A percentile compares a stretch with the other conserved stretches of the same genome.
Evolutionary conservation across 1,140 invertebrate species (phyloP).

Genomic region (Euura lappo): DNA sequence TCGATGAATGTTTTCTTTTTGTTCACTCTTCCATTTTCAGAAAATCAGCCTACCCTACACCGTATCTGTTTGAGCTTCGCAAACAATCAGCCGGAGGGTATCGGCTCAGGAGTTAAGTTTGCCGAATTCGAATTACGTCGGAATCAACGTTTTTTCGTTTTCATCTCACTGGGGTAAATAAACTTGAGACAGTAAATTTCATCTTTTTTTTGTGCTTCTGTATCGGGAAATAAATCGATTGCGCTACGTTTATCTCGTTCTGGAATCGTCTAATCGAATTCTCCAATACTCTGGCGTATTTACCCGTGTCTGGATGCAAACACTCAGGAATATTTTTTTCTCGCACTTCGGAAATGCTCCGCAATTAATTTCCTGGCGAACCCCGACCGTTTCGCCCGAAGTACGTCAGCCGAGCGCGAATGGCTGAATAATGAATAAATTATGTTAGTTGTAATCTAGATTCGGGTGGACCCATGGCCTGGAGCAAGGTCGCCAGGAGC

Average conservation of each 20-base stretch:
- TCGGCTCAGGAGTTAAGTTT: neutral
- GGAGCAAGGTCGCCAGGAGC: neutral
- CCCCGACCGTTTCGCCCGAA: too few species aligned
- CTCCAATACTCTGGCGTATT: too few species aligned
- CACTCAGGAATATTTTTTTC: too few species aligned
- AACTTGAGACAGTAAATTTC: neutral
- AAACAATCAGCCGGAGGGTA: neutral
- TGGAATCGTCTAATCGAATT: neutral
- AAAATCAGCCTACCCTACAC: neutral
- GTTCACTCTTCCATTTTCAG: neutral
- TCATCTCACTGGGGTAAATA: neutral
- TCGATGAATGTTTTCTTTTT: neutral
- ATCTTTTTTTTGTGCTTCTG: too few species aligned
- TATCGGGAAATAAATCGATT: neutral
- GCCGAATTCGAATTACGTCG: constrained; percentile 2
- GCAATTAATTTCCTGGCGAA: too few species aligned
- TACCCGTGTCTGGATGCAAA: too few species aligned
- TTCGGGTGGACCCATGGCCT: neutral
- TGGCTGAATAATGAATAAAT: too few species aligned
- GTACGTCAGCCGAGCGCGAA: too few species aligned
- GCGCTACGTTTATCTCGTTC: neutral
- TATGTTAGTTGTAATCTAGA: too few species aligned
- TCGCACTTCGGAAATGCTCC: too few species aligned
- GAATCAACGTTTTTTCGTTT: neutral
- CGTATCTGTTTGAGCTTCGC: neutral